Evolutionary conservation across 2,888 invertebrate species (phyloP).

Genomic region (Linnaemya tessellans): DNA sequence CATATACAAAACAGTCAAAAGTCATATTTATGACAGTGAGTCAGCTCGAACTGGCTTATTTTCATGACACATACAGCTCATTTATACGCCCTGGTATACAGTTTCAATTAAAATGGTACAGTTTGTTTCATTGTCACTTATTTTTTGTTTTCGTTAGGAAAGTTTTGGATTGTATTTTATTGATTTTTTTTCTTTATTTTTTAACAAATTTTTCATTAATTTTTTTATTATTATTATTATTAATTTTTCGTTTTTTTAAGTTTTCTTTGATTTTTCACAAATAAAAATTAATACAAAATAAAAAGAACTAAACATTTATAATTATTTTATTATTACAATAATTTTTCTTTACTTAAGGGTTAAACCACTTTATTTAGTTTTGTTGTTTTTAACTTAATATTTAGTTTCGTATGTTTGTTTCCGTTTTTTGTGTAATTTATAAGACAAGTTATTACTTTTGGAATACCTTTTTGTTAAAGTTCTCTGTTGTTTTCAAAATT

Average conservation of each 20-base stretch:
- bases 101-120: constrained; percentile 52
- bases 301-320: constrained; percentile 59
- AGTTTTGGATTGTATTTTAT: constrained; percentile 72
- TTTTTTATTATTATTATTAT: constrained; percentile 57
- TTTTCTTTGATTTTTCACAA: constrained; percentile 70
- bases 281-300: constrained; percentile 61
- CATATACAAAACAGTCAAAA: too few species aligned
- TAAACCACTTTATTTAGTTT: constrained; percentile 67
- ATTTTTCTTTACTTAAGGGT: constrained; percentile 66
- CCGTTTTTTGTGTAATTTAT: constrained; percentile 42
- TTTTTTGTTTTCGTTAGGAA: constrained; percentile 68
- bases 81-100: background rate
- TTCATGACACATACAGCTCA: too few species aligned
- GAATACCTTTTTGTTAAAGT: constrained; percentile 64
- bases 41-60: too few species aligned
- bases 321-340: constrained; percentile 61
- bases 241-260: constrained; percentile 64
- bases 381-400: constrained; percentile 57
- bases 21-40: too few species aligned
- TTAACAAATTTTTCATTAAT: constrained; percentile 61
- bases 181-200: constrained; percentile 59
- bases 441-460: constrained; percentile 71
- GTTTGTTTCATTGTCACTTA: constrained; percentile 56
- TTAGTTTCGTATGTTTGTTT: constrained; percentile 67
- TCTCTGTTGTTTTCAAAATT: constrained; percentile 49